phyloP scores from a whole-genome alignment of 2,888 invertebrate species.

The Apodemia duryi region DNA sequence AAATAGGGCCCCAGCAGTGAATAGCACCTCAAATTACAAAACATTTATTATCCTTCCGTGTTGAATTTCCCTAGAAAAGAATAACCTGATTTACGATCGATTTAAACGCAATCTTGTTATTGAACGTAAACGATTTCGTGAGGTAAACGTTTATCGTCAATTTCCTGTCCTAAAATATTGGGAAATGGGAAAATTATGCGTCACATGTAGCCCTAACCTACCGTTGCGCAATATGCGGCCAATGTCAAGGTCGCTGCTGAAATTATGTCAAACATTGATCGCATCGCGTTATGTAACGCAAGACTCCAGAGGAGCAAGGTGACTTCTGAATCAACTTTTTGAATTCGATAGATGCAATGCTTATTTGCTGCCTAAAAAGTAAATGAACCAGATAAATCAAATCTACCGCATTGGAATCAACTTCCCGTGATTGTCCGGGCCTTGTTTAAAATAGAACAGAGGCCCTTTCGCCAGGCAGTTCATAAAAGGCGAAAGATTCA shows the following conservation, averaged over 20 bases:
- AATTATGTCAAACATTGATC: conserved; percentile 19
- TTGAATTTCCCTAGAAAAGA: background rate
- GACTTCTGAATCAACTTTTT: no score
- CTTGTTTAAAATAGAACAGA: no score
- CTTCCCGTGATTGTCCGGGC: no score
- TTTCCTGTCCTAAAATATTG: conserved; percentile 16
- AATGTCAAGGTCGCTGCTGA: conserved; percentile 31
- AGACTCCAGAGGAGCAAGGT: background rate
- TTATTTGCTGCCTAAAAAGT: no score
- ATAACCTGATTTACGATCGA: background rate
- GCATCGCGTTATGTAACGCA: background rate
- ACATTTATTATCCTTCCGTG: background rate
- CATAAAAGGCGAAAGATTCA: no score
- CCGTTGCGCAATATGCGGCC: conserved; percentile 31
- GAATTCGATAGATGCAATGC: no score
- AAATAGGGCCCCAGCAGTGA: no score
- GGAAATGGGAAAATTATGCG: conserved; percentile 5
- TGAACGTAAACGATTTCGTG: background rate
- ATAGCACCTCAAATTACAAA: background rate
- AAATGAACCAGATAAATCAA: no score
- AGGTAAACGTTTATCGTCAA: conserved; percentile 2
- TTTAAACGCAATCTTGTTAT: background rate
- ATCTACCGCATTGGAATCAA: no score
- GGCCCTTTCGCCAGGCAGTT: no score
- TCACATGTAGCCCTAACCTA: conserved; percentile 2